These are phyloP conservation scores for Lota lota DNA, from an alignment of 2,113 vertebrate genomes.

Conservation along the genomic window DNA sequence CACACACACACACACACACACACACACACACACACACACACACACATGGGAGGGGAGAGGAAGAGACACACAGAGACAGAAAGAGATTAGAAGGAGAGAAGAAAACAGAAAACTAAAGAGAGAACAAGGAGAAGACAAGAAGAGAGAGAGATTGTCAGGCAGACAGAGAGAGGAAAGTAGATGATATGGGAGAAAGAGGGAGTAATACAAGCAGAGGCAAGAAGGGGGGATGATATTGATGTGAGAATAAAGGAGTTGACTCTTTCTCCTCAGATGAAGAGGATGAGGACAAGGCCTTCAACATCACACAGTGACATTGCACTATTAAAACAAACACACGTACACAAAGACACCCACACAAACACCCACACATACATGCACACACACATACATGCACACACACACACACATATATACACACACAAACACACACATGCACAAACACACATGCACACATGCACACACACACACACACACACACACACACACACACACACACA, in stretches of 20 bases:
- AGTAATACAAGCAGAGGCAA: conserved; percentile 68
- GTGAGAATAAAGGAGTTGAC: conserved; percentile 83
- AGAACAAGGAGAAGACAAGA: conserved; percentile 25
- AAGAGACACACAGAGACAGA: conserved; percentile 64
- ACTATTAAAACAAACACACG: conserved; percentile 81
- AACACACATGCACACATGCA: too few relatives aligned
- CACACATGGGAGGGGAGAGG: background rate
- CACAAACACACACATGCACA: background rate
- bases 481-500: too few relatives aligned
- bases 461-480: too few relatives aligned
- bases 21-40: too few relatives aligned
- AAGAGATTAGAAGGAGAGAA: conserved; percentile 26
- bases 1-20: too few relatives aligned
- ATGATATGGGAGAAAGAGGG: conserved; percentile 73
- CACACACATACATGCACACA: background rate
- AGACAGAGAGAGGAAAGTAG: conserved; percentile 43
- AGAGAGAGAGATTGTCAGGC: background rate
- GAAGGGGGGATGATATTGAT: conserved; percentile 98
- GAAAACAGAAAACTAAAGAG: conserved; percentile 73
- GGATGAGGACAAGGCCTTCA: conserved; percentile 90
- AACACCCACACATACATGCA: background rate
- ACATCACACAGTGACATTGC: conserved; percentile 88
- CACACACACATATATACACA: background rate
- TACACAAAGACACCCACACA: conserved; percentile 19
- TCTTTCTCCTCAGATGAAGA: conserved; percentile 75